Evolutionary conservation across 2,888 invertebrate genomes (phyloP).

Genomic region (Polia nebulosa): DNA sequence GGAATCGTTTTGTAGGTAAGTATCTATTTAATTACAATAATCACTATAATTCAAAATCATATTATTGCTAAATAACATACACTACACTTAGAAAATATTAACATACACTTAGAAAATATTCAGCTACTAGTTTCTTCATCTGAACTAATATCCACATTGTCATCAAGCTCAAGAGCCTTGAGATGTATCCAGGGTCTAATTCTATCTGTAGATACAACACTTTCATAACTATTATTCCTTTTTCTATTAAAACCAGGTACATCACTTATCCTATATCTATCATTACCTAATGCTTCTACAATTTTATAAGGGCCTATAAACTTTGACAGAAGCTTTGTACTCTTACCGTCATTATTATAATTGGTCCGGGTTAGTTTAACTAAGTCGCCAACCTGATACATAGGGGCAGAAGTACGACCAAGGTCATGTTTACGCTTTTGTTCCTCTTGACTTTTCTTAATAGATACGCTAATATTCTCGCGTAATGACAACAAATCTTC

Average conservation of each 20-base stretch:
- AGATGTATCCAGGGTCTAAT: too few relatives aligned
- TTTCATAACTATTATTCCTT: conserved; percentile 1
- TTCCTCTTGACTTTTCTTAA: background rate
- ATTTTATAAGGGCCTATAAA: conserved; percentile 6
- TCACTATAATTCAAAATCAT: too few relatives aligned
- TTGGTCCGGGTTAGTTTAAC: background rate
- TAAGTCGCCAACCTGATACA: background rate
- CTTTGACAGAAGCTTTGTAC: conserved; percentile 5
- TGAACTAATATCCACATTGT: too few relatives aligned
- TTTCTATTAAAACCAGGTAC: conserved; percentile 4
- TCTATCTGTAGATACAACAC: background rate
- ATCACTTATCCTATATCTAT: conserved; percentile 6
- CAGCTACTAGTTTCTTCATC: too few relatives aligned
- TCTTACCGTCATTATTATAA: background rate
- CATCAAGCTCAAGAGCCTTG: too few relatives aligned
- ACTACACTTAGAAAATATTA: too few relatives aligned
- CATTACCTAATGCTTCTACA: background rate
- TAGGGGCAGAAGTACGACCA: background rate
- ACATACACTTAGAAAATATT: too few relatives aligned
- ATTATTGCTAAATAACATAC: too few relatives aligned
- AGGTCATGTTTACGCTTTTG: background rate
- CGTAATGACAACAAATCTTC: too few relatives aligned
- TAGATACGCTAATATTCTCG: background rate
- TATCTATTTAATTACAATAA: too few relatives aligned
- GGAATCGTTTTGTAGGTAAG: too few relatives aligned